A percentile compares a stretch with the other conserved stretches of the same genome.
Conservation (phyloP, 2,888 invertebrate genomes). For the Apantesis nais region DNA sequence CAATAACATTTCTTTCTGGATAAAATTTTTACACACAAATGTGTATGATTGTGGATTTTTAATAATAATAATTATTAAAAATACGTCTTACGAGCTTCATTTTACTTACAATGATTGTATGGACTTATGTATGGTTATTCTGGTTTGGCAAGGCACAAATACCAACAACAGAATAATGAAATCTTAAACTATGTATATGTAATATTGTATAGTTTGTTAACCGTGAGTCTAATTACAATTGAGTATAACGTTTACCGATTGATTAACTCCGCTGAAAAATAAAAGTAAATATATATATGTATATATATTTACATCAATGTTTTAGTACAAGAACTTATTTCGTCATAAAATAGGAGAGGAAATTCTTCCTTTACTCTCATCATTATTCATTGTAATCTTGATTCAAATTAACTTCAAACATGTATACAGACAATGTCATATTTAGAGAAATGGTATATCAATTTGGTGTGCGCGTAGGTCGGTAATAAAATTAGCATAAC, state of each 20-base stretch:
- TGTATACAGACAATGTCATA: conserved; percentile 36
- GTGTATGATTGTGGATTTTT: too few relatives aligned
- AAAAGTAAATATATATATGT: too few relatives aligned
- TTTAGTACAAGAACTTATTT: not conserved
- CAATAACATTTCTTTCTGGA: not conserved
- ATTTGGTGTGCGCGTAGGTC: conserved; percentile 38
- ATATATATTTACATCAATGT: not conserved
- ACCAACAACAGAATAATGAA: too few relatives aligned
- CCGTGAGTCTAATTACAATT: too few relatives aligned
- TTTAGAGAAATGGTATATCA: conserved; percentile 31
- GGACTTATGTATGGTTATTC: not conserved
- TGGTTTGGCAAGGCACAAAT: not conserved
- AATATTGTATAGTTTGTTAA: too few relatives aligned
- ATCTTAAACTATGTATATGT: too few relatives aligned
- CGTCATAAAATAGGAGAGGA: not conserved
- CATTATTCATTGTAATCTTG: not conserved
- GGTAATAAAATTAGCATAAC: conserved; percentile 63
- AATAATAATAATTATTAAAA: not conserved
- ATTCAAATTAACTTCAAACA: conserved; percentile 9
- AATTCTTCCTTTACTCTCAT: not conserved
- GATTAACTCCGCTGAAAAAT: too few relatives aligned
- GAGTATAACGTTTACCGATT: too few relatives aligned
- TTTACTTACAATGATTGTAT: too few relatives aligned
- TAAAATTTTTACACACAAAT: not conserved
- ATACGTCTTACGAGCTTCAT: not conserved